Percentiles rank a stretch among this genome's conserved stretches.
These are phyloP conservation scores for Hoplodrina blanda DNA, from an alignment of 2,888 invertebrate species.

Conservation along the genomic window DNA sequence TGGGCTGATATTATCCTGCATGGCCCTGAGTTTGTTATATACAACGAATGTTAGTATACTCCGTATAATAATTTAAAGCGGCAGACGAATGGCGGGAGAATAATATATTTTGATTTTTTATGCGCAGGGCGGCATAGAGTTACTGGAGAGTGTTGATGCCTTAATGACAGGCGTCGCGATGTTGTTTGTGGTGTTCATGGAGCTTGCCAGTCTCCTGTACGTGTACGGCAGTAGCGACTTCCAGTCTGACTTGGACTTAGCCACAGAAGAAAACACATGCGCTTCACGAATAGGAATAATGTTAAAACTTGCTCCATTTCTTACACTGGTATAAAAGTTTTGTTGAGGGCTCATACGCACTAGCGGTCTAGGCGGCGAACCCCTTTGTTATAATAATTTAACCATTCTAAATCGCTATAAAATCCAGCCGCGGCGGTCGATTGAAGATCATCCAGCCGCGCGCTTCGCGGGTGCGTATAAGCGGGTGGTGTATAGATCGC, in stretches of 20 bases:
- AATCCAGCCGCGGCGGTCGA: too few relatives aligned
- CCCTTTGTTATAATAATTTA: too few relatives aligned
- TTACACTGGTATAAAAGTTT: constrained; percentile 73
- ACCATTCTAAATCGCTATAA: too few relatives aligned
- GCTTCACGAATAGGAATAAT: constrained; percentile 75
- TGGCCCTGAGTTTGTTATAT: constrained; percentile 77
- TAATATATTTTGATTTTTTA: constrained; percentile 12
- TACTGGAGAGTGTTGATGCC: constrained; percentile 81
- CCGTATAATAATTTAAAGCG: neutral
- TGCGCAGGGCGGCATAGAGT: constrained; percentile 78
- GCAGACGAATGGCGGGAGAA: neutral
- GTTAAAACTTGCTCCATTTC: constrained; percentile 80
- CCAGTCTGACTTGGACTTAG: constrained; percentile 81
- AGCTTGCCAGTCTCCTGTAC: constrained; percentile 78
- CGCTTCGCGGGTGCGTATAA: too few relatives aligned
- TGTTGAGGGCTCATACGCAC: neutral
- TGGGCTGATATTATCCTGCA: constrained; percentile 75
- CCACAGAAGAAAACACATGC: constrained; percentile 83
- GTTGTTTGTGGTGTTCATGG: constrained; percentile 76
- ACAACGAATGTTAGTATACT: constrained; percentile 76
- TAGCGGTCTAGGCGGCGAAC: too few relatives aligned
- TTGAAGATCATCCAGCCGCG: too few relatives aligned
- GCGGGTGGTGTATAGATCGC: too few relatives aligned
- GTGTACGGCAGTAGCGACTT: constrained; percentile 83
- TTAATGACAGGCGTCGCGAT: constrained; percentile 77